Evolutionary conservation across 2,113 vertebrate genomes (phyloP).

Genomic region (Notiomystis cincta): DNA sequence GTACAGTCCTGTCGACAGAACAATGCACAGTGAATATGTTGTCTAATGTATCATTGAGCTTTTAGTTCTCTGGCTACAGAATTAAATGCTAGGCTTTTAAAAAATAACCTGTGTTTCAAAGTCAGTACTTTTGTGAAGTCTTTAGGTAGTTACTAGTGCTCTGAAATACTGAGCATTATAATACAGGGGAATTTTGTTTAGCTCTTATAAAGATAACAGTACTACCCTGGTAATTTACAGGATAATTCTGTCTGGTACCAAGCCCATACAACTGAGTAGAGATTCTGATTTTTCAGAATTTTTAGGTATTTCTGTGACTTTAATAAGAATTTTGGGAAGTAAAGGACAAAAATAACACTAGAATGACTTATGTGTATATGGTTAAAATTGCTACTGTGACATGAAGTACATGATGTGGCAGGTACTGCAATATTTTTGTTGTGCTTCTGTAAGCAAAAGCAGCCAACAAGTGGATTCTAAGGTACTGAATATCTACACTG

Average conservation of each 20-base stretch:
- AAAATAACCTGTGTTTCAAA: neutral
- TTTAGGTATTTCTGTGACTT: neutral
- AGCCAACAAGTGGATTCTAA: neutral
- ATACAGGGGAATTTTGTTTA: neutral
- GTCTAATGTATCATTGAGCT: neutral
- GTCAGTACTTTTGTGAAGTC: neutral
- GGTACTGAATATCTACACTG: neutral
- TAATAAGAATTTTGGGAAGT: neutral
- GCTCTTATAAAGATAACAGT: neutral
- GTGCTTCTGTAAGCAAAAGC: neutral
- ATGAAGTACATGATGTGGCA: neutral
- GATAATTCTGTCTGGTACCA: neutral
- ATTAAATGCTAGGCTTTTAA: neutral
- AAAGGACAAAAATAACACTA: neutral
- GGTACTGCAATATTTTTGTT: neutral
- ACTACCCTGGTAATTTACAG: neutral
- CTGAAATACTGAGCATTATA: neutral
- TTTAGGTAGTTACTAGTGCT: neutral
- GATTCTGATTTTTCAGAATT: neutral
- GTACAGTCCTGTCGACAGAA: constrained; percentile 24
- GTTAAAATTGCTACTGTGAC: neutral
- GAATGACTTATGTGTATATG: neutral
- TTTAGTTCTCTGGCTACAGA: constrained; percentile 4
- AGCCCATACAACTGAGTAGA: neutral
- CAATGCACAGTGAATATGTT: constrained; percentile 59